phyloP scores from a whole-genome alignment of 23 tunicate species.

The Trididemnum miniatum region DNA sequence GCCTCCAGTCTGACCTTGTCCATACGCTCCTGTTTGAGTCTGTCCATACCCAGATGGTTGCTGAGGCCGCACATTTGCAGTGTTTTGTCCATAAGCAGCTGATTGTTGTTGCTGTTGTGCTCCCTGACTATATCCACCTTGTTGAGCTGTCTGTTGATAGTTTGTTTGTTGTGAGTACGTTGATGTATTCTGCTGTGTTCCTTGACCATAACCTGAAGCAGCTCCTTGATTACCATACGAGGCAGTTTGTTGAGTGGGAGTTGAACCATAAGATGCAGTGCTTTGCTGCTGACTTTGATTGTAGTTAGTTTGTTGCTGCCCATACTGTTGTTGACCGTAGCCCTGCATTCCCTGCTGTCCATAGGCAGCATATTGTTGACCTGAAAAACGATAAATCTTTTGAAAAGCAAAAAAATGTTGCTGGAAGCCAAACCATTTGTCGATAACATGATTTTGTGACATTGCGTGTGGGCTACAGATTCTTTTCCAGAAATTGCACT shows the following conservation, averaged over 20 bases:
- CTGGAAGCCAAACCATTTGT: no score
- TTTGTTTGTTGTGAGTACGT: neutral
- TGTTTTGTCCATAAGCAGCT: slow-evolving; percentile 16
- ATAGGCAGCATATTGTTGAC: slow-evolving; percentile 10
- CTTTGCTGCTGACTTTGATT: neutral
- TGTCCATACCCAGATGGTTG: slow-evolving; percentile 9
- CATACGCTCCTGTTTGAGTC: neutral
- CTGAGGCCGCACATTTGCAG: neutral
- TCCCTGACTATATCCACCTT: neutral
- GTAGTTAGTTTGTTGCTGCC: neutral
- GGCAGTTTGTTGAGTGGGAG: neutral
- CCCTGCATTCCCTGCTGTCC: slow-evolving; percentile 1
- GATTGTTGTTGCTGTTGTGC: neutral
- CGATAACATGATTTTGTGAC: no score
- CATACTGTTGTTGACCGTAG: neutral
- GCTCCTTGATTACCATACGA: neutral
- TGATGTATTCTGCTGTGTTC: neutral
- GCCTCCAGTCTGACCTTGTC: neutral
- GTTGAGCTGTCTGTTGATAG: neutral
- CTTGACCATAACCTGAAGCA: neutral
- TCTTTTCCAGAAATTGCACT: no score
- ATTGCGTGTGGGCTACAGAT: no score
- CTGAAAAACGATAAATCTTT: no score
- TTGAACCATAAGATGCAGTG: neutral
- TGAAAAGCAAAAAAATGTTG: no score